Evolutionary conservation across 2,797 vertebrate genomes (phyloP), one percentile per base, ranked within the genome.

Genomic region (Xenops minutus): DNA sequence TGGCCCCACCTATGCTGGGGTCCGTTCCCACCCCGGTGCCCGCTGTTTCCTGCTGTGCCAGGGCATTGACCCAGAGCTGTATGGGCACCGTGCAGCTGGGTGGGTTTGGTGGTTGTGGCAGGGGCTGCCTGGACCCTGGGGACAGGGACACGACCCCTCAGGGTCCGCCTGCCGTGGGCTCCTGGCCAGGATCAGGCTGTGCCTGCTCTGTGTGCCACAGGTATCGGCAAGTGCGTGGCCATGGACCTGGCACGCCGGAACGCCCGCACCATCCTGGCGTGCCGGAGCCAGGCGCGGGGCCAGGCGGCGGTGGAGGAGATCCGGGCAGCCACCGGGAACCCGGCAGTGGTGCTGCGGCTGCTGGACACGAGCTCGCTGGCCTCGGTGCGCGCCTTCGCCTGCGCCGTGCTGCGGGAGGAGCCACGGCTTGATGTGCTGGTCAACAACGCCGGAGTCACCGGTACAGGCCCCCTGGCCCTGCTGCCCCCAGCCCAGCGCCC

Each of bases 201-300:
- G 1, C 17, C 23, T 1, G 3, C 78, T 17, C 36, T 4, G 0
- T 2, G 14, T 23, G 4, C 54, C 4, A 7, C 79, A 99, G 99
- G 99, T 3, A 98, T 99, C 0, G 98, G 99, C 5, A 99, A 98
- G 71, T 91, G 85, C 24, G 98, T 99, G 14, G 98, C 98, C 37
- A 83, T 98, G 96, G 98, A 99, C 91, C 97, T 99, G 92, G 98
- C 98, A 0, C 96, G 91, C 12, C 98, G 98, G 3, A 98, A 98
- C 0, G 98, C 98, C 8, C 98, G 97, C 56, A 98, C 98, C 44
- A 98, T 99, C 94, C 96, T 99, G 34, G 99, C 98, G 0, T 99
- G 99, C 89, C 97, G 98, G 20, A 98, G 92, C 26, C 58, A 46
- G 41, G 85, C 97, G 13, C 89, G 96, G 3, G 99, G 98, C 10